Evolutionary conservation across 2,113 vertebrate genomes (phyloP).

Genomic region (Gallinago paraguaiae): DNA sequence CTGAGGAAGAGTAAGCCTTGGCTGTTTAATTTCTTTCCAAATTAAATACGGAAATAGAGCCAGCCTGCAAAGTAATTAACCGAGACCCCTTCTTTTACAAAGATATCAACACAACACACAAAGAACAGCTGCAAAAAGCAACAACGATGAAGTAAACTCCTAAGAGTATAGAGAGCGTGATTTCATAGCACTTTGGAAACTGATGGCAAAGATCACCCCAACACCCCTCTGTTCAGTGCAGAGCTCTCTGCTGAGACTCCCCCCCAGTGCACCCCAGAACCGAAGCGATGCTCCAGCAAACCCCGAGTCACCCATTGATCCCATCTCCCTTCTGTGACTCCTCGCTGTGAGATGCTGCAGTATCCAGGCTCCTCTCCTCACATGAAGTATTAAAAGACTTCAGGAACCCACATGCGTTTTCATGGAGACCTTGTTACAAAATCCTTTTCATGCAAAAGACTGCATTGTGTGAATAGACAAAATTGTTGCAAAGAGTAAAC

Average conservation of each 20-base stretch:
- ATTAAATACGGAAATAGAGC: not conserved
- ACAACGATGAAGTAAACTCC: not conserved
- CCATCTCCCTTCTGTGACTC: not conserved
- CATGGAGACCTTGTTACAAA: not conserved
- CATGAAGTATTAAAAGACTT: not conserved
- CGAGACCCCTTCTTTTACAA: not conserved
- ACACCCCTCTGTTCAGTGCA: not conserved
- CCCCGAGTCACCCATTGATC: not conserved
- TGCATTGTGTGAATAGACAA: not conserved
- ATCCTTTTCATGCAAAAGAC: not conserved
- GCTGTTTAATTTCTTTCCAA: not conserved
- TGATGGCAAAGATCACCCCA: not conserved
- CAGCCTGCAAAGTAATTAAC: not conserved
- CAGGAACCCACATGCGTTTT: not conserved
- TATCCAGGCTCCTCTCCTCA: not conserved
- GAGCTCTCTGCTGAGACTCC: not conserved
- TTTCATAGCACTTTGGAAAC: not conserved
- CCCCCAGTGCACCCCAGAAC: not conserved
- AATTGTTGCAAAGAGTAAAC: not conserved
- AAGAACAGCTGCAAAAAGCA: not conserved
- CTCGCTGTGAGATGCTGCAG: not conserved
- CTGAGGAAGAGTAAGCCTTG: not conserved
- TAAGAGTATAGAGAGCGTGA: accelerated
- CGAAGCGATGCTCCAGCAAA: not conserved
- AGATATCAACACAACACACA: not conserved